phyloP scores from a whole-genome alignment of 2,888 invertebrate genomes.

The Apotomis turbidana region DNA sequence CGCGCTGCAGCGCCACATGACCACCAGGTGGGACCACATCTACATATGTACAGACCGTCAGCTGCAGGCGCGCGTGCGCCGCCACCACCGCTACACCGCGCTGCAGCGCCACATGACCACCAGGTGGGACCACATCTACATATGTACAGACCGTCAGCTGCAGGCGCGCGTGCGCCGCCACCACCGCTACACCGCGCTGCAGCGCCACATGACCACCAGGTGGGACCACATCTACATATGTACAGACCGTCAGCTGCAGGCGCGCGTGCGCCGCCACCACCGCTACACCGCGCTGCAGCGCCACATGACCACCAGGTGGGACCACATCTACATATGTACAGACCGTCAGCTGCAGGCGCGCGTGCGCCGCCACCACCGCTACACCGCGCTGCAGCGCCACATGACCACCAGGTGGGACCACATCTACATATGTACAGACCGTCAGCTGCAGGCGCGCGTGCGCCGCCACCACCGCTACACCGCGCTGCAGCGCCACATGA shows the following conservation, averaged over 20 bases:
- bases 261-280: constrained; percentile 90
- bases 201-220: constrained; percentile 1
- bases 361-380: constrained; percentile 91
- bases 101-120: constrained; percentile 4
- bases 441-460: constrained; percentile 90
- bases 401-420: background rate
- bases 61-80: constrained; percentile 90
- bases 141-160: constrained; percentile 81
- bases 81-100: constrained; percentile 90
- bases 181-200: constrained; percentile 87
- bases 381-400: constrained; percentile 69
- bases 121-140: background rate
- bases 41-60: constrained; percentile 64
- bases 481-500: constrained; percentile 5
- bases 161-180: constrained; percentile 91
- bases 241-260: constrained; percentile 86
- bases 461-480: constrained; percentile 93
- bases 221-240: background rate
- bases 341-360: constrained; percentile 88
- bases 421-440: too few species aligned
- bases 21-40: background rate
- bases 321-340: too few species aligned
- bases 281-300: constrained; percentile 85
- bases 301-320: background rate
- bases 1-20: constrained; percentile 5